Base-by-base conservation (phyloP, 30 jellyfish, hydroid and myxozoan species). In the Nemopilema nomurai region DNA sequence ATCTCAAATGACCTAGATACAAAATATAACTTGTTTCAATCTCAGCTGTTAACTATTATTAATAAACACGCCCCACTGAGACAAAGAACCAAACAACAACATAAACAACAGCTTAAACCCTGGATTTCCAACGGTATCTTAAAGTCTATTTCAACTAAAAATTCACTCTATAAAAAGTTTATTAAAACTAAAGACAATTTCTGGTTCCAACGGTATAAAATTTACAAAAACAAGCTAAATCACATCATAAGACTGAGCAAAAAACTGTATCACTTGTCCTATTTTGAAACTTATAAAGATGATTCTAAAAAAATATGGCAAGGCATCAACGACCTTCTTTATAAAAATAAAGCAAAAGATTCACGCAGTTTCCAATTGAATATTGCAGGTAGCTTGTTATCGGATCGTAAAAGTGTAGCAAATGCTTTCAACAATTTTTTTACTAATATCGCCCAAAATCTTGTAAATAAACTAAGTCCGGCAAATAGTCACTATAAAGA, bases 321-420 rank as follows among this genome's bases (percentile, higher is more conserved):
- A 65, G 75, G 75, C 28, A 65, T 65, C 19, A 65, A 65, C 31
- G 75, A 65, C 29, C 28, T 65, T 21, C 19, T 65, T 8, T 13
- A 65, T 20, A 65, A 65, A 65, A 21, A 8, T 7, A 65, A 65
- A 41, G 57, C 57, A 41, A 41, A 41, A 41, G 13, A 41, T 41
- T 41, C 57, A 41, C 57, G 57, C 57, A 41, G 57, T 41, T 41
- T 41, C 57, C 57, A 41, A 41, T 41, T 41, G 57, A 41, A 41
- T 41, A 41, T 41, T 41, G 57, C 57, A 41, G 57, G 57, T 41
- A 41, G 57, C 57, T 41, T 41, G 57, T 41, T 41, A 41, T 41
- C 57, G 57, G 57, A 82, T 49, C 91, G 33, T 19, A 68, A 69
- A 82, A 72, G 21, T 17, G 91, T 82, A 21, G 88, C 91, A 20